A percentile compares a stretch with the other conserved stretches of the same genome.
These are phyloP conservation scores for Horisme vitalbata DNA, from an alignment of 2,888 invertebrate species.

Conservation along the genomic window DNA sequence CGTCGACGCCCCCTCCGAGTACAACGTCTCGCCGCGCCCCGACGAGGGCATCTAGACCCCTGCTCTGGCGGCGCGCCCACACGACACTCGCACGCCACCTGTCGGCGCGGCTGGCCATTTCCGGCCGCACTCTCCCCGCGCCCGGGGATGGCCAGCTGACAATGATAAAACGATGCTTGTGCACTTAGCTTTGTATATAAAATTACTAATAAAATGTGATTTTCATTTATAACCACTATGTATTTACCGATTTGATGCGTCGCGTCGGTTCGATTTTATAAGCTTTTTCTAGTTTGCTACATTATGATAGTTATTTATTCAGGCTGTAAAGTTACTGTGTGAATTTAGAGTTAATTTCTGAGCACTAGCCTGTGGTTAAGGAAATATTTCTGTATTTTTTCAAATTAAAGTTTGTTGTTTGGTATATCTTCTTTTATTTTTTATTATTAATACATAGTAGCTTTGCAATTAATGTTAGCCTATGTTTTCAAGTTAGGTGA, in stretches of 20 bases:
- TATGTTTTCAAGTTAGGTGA: no score
- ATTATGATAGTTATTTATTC: slow-evolving; percentile 26
- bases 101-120: slow-evolving; percentile 56
- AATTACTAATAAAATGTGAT: slow-evolving; percentile 48
- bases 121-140: slow-evolving; percentile 34
- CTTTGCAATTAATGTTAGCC: no score
- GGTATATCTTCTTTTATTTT: slow-evolving; percentile 10
- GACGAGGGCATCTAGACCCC: slow-evolving; percentile 49
- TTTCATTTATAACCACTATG: slow-evolving; percentile 26
- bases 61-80: slow-evolving; percentile 22
- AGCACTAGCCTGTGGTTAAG: slow-evolving; percentile 17
- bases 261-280: slow-evolving; percentile 23
- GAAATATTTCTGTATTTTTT: slow-evolving; percentile 31
- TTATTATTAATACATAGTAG: no score
- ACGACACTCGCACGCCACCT: slow-evolving; percentile 30
- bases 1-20: slow-evolving; percentile 64
- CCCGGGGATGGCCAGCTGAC: slow-evolving; percentile 56
- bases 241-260: slow-evolving; percentile 11
- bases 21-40: slow-evolving; percentile 49
- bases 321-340: slow-evolving; percentile 12
- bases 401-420: slow-evolving; percentile 27
- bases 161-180: slow-evolving; percentile 43
- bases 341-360: slow-evolving; percentile 14
- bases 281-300: slow-evolving; percentile 17
- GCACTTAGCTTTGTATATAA: slow-evolving; percentile 60